A percentile compares a stretch with the other conserved stretches of the same genome.
Conservation (phyloP, 2,113 vertebrate genomes). For the Nycticebus coucang region DNA sequence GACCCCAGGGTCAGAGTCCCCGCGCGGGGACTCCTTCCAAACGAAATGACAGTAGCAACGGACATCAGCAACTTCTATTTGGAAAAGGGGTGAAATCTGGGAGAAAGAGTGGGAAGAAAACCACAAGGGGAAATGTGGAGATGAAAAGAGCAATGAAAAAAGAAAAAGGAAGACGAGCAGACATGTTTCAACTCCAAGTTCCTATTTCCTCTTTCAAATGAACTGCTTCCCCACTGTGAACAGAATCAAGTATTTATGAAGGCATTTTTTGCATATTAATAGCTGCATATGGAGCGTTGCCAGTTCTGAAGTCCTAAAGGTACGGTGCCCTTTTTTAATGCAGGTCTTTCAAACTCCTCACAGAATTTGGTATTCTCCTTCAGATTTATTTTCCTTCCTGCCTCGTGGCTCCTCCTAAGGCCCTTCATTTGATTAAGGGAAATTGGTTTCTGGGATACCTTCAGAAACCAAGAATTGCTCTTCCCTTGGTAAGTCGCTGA, state of each 20-base stretch:
- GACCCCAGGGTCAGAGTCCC: background rate
- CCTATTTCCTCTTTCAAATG: constrained; percentile 81
- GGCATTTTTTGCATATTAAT: constrained; percentile 84
- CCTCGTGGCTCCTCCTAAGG: constrained; percentile 59
- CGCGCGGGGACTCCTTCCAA: background rate
- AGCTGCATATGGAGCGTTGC: constrained; percentile 54
- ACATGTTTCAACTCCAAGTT: constrained; percentile 77
- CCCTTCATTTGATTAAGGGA: constrained; percentile 67
- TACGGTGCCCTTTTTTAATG: constrained; percentile 56
- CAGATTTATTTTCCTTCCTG: constrained; percentile 20
- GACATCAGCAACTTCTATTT: background rate
- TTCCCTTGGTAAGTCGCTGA: background rate
- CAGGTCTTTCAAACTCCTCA: constrained; percentile 47
- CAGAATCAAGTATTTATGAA: constrained; percentile 85
- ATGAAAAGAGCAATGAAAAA: constrained; percentile 77
- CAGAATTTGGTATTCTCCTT: constrained; percentile 18
- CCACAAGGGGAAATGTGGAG: constrained; percentile 64
- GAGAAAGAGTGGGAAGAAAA: background rate
- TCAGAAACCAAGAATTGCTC: background rate
- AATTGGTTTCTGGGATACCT: constrained; percentile 47
- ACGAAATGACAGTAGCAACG: background rate
- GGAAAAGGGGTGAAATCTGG: background rate
- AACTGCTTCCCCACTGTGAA: constrained; percentile 80
- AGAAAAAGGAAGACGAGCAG: constrained; percentile 71
- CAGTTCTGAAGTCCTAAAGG: constrained; percentile 70